Conservation (phyloP, 2,797 vertebrate species). For the Galagoides demidoff region DNA sequence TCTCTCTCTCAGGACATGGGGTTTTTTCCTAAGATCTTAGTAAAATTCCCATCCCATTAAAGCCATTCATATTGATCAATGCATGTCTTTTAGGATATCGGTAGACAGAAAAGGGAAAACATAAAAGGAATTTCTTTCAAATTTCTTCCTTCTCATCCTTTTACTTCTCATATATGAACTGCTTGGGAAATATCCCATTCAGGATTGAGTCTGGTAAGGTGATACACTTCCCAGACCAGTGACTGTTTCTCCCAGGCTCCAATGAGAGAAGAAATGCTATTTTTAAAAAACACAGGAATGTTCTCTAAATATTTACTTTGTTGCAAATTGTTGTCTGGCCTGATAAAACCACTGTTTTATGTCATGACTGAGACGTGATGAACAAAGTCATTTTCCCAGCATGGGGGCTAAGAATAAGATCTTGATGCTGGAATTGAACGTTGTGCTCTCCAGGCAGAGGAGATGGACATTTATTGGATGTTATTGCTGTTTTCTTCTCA, state of each 20-base stretch:
- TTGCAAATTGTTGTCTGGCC: background rate
- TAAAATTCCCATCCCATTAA: background rate
- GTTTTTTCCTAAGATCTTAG: background rate
- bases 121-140: conserved; percentile 12
- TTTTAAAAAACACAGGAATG: background rate
- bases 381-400: conserved; percentile 36
- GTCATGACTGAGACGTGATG: background rate
- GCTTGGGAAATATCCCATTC: background rate
- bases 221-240: background rate
- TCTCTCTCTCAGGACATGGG: background rate
- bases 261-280: background rate
- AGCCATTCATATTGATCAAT: background rate
- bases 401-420: conserved; percentile 60
- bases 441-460: conserved; percentile 74
- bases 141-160: background rate
- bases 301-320: background rate
- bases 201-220: background rate
- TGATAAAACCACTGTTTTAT: background rate
- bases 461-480: conserved; percentile 74
- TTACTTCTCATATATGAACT: background rate
- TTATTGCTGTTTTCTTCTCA: conserved; percentile 66
- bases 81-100: background rate
- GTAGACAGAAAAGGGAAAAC: background rate
- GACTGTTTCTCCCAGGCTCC: background rate
- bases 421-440: conserved; percentile 48